These are phyloP conservation scores for human DNA, from an alignment of 2,113 vertebrate species.

Conservation along the genomic window DNA sequence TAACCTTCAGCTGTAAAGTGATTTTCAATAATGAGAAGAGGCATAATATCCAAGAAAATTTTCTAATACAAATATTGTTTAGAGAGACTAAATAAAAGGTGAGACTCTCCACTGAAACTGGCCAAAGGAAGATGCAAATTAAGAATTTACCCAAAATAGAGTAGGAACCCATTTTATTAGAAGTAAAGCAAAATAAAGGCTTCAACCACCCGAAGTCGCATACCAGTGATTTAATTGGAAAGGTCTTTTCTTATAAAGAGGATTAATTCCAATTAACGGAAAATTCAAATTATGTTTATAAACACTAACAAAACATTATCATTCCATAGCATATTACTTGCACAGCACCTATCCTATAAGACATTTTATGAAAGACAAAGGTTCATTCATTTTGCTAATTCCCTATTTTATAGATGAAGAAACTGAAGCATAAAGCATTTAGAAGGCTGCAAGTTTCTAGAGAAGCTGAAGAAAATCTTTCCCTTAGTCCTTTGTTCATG, in stretches of 20 bases:
- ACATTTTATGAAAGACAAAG: constrained; percentile 48
- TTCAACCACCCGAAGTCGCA: constrained; percentile 66
- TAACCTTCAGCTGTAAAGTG: constrained; percentile 67
- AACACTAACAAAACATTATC: constrained; percentile 62
- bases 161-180: constrained; percentile 67
- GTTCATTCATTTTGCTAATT: constrained; percentile 69
- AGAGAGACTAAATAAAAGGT: constrained; percentile 70
- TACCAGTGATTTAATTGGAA: constrained; percentile 77
- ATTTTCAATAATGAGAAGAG: constrained; percentile 68
- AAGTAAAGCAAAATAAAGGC: constrained; percentile 70
- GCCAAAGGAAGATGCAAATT: constrained; percentile 76
- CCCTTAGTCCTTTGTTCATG: constrained; percentile 9
- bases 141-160: constrained; percentile 76
- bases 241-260: constrained; percentile 75
- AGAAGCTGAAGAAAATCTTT: constrained; percentile 56
- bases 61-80: constrained; percentile 70
- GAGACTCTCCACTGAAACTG: constrained; percentile 76
- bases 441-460: constrained; percentile 45
- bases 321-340: constrained; percentile 47
- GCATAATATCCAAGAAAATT: constrained; percentile 57
- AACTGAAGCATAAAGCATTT: constrained; percentile 55
- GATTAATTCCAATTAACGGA: constrained; percentile 75
- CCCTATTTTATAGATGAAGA: constrained; percentile 68
- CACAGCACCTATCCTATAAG: constrained; percentile 44
- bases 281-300: constrained; percentile 72